A percentile compares a stretch with the other conserved stretches of the same genome.
phyloP scores from a whole-genome alignment of 2,888 invertebrate species.

The Beris chalybata region DNA sequence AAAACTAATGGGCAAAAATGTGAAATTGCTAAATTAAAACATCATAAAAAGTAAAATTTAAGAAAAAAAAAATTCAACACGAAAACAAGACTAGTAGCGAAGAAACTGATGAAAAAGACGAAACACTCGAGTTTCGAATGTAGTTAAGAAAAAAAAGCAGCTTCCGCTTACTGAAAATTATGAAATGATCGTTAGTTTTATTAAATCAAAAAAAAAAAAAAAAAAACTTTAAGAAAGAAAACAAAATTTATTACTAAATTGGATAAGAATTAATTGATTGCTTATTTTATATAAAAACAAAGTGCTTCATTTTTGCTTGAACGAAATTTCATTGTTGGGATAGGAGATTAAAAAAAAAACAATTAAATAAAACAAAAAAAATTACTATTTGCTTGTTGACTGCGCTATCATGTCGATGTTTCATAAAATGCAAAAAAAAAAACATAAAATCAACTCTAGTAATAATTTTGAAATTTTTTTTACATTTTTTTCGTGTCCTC shows the following conservation, averaged over 20 bases:
- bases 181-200: conserved; percentile 13
- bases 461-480: conserved; percentile 4
- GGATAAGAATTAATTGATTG: conserved; percentile 7
- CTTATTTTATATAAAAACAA: conserved; percentile 6
- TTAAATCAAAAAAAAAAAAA: not conserved
- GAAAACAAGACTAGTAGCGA: conserved; percentile 1
- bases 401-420: conserved; percentile 33
- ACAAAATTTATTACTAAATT: not conserved
- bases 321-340: conserved; percentile 18
- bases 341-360: conserved; percentile 17
- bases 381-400: conserved; percentile 37
- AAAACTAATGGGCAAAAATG: not conserved
- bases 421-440: conserved; percentile 1
- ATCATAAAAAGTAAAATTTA: not conserved
- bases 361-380: conserved; percentile 27
- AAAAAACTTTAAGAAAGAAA: conserved; percentile 14
- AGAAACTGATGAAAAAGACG: no score
- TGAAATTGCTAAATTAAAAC: not conserved
- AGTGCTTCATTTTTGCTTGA: conserved; percentile 25
- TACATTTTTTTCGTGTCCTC: no score
- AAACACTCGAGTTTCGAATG: not conserved
- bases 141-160: conserved; percentile 1
- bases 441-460: conserved; percentile 5
- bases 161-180: conserved; percentile 10
- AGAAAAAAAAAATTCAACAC: not conserved